Evolutionary conservation across 2,797 vertebrate genomes (phyloP).

Genomic region (Rhinatrema bivittatum): DNA sequence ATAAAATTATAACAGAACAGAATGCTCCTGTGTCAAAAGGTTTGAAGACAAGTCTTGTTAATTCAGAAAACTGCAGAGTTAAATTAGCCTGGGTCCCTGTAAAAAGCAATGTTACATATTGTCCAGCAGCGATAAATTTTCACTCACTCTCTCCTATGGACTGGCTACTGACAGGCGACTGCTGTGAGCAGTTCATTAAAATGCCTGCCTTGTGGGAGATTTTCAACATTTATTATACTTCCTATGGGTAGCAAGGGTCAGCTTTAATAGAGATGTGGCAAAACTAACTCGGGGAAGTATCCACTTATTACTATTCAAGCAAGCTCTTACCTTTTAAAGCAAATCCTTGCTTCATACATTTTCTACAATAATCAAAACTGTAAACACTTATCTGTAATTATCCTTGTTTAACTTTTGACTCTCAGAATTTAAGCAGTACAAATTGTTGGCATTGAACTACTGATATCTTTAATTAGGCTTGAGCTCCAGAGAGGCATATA

Average conservation of each 20-base stretch:
- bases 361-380: too few species aligned
- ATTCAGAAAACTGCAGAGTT: slow-evolving; percentile 50
- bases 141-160: slow-evolving; percentile 26
- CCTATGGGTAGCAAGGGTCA: slow-evolving; percentile 48
- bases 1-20: slow-evolving; percentile 47
- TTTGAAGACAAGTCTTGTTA: slow-evolving; percentile 59
- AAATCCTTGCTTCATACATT: too few species aligned
- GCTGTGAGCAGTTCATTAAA: slow-evolving; percentile 61
- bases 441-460: too few species aligned
- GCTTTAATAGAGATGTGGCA: slow-evolving; percentile 45
- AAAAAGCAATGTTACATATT: slow-evolving; percentile 44
- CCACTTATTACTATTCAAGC: slow-evolving; percentile 42
- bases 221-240: slow-evolving; percentile 63
- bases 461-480: too few species aligned
- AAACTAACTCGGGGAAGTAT: slow-evolving; percentile 39
- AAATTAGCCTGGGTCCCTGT: slow-evolving; percentile 50
- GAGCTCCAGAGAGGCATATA: too few species aligned
- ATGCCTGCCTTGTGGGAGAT: slow-evolving; percentile 51
- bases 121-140: slow-evolving; percentile 56
- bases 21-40: slow-evolving; percentile 45
- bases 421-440: too few species aligned
- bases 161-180: slow-evolving; percentile 48
- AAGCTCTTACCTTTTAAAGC: slow-evolving; percentile 27
- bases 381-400: too few species aligned
- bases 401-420: too few species aligned